Conservation (phyloP, 2,113 vertebrate genomes). For the Lycaon pictus region DNA sequence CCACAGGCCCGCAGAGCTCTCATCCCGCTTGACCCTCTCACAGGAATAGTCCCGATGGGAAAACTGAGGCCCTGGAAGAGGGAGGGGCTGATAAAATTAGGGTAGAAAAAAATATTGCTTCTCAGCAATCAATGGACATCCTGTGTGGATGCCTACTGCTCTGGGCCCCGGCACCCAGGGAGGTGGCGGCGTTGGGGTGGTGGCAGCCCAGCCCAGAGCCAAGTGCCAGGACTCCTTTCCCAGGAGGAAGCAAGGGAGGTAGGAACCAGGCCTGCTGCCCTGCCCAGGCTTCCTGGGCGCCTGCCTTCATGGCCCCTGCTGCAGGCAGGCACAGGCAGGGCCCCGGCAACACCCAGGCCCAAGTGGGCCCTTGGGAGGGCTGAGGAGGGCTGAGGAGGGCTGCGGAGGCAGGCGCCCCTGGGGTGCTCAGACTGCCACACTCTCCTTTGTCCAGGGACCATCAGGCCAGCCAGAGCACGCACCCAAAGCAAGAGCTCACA, state of each 20-base stretch:
- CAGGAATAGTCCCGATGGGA: neutral
- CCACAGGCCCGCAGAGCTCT: neutral
- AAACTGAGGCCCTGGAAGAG: neutral
- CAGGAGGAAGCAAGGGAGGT: neutral
- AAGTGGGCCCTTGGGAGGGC: neutral
- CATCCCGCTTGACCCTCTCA: neutral
- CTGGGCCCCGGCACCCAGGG: too few relatives aligned
- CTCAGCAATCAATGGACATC: neutral
- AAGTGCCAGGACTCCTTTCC: neutral
- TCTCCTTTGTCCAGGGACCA: neutral
- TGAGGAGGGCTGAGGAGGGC: neutral
- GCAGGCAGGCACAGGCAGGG: neutral
- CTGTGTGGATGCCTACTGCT: neutral
- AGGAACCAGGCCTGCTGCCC: too few relatives aligned
- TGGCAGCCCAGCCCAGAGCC: neutral
- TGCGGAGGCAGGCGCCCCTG: neutral
- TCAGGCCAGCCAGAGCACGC: neutral
- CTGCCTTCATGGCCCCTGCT: neutral
- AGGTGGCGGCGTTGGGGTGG: neutral
- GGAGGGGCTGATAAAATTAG: neutral
- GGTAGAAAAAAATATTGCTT: neutral
- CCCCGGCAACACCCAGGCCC: neutral
- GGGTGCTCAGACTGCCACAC: neutral
- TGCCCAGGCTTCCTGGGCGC: neutral
- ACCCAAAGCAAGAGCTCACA: neutral